A percentile compares a stretch with the other conserved stretches of the same genome.
Conservation (phyloP, 2,888 invertebrate species). For the Selenia dentaria region DNA sequence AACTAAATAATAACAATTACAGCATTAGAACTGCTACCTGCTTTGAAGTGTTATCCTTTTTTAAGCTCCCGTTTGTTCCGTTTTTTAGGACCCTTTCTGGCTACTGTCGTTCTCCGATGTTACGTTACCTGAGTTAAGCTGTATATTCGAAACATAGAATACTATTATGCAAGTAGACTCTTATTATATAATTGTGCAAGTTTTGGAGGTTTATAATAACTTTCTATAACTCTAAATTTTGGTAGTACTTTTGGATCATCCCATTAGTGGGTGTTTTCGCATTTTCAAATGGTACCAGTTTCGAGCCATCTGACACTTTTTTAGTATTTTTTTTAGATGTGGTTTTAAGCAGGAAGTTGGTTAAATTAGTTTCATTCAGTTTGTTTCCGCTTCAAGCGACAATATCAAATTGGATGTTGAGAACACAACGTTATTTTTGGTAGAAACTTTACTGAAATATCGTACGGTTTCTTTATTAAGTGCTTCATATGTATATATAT, state of each 20-base stretch:
- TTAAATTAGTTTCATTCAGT: slow-evolving; percentile 33
- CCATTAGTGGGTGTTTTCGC: too few species aligned
- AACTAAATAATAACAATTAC: slow-evolving; percentile 50
- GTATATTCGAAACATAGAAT: not conserved
- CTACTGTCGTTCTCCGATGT: slow-evolving; percentile 12
- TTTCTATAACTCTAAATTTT: too few species aligned
- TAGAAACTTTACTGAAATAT: too few species aligned
- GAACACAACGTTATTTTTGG: slow-evolving; percentile 1
- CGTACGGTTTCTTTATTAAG: too few species aligned
- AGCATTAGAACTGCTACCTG: slow-evolving; percentile 51
- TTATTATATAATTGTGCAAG: slow-evolving; percentile 9
- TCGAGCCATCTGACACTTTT: too few species aligned
- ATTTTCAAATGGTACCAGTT: too few species aligned
- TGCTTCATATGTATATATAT: too few species aligned
- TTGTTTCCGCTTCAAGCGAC: slow-evolving; percentile 7
- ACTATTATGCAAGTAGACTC: not conserved
- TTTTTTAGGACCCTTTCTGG: slow-evolving; percentile 19
- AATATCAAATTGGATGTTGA: slow-evolving; percentile 9
- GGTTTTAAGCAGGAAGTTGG: slow-evolving; percentile 38
- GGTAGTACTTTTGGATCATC: too few species aligned
- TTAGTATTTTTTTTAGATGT: too few species aligned
- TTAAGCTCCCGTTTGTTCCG: slow-evolving; percentile 43
- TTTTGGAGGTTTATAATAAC: not conserved
- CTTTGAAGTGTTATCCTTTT: slow-evolving; percentile 43
- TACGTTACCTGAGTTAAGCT: slow-evolving; percentile 16